phyloP scores from a whole-genome alignment of 2,797 vertebrate species.

The Hypotaenidia philippensis region DNA sequence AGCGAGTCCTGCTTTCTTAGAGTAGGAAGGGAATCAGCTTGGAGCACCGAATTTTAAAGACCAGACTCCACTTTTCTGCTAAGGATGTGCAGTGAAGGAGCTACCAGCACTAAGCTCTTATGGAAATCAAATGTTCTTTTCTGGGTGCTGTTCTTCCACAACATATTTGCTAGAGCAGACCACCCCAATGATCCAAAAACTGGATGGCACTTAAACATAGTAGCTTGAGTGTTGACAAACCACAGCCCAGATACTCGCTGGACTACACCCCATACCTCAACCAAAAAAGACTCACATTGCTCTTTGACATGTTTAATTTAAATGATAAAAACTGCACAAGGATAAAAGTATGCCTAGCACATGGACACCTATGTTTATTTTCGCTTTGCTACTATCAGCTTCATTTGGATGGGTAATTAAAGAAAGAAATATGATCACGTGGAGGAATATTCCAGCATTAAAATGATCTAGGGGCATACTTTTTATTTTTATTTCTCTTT shows the following conservation, averaged over 20 bases:
- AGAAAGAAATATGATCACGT: neutral
- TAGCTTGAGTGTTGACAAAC: neutral
- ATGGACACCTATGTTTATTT: neutral
- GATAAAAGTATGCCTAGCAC: neutral
- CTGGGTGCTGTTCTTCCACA: neutral
- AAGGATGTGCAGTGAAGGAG: neutral
- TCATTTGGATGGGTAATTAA: neutral
- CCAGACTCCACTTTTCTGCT: neutral
- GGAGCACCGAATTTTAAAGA: neutral
- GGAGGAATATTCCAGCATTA: neutral
- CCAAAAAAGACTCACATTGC: neutral
- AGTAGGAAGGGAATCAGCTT: neutral
- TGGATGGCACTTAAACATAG: neutral
- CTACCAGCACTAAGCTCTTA: neutral
- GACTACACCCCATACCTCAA: neutral
- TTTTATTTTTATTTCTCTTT: conserved; percentile 28
- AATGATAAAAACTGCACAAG: neutral
- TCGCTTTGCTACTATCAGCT: neutral
- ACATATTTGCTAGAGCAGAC: neutral
- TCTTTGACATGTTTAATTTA: neutral
- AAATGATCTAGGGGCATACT: neutral
- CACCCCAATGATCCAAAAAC: neutral
- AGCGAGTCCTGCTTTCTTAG: neutral
- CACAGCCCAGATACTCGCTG: neutral
- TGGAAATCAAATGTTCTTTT: conserved; percentile 10